Evolutionary conservation across 2,113 vertebrate species (phyloP).

Genomic region (Oreocharis arfaki): DNA sequence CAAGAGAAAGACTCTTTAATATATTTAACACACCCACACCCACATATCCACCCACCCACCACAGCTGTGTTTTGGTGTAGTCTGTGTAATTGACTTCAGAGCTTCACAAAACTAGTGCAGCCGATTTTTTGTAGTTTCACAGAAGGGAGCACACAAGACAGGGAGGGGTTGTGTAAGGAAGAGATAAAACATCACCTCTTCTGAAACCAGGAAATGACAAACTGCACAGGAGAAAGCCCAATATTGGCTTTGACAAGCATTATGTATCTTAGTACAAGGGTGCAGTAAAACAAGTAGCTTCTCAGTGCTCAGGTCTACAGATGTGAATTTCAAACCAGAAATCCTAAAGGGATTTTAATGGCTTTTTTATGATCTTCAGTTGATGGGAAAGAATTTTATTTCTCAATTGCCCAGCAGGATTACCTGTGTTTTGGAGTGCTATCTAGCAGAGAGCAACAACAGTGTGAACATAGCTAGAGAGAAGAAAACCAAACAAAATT

Average conservation of each 20-base stretch:
- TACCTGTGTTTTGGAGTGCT: neutral
- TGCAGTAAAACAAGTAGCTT: neutral
- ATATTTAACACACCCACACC: neutral
- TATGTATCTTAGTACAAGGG: neutral
- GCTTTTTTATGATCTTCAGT: neutral
- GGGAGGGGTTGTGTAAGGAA: neutral
- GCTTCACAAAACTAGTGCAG: neutral
- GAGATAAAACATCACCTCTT: neutral
- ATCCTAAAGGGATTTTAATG: neutral
- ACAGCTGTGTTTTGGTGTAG: neutral
- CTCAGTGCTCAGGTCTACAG: neutral
- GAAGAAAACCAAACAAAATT: neutral
- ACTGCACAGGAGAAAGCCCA: neutral
- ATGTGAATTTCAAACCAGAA: neutral
- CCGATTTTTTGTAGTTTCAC: neutral
- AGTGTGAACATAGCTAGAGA: neutral
- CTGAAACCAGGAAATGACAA: neutral
- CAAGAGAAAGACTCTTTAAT: neutral
- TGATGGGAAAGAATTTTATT: neutral
- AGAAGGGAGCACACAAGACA: neutral
- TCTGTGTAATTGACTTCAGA: neutral
- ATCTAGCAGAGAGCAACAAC: neutral
- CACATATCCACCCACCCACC: neutral
- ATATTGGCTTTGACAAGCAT: neutral
- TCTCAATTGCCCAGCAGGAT: neutral